Evolutionary conservation across 2,888 invertebrate species (phyloP).

Genomic region (Platycheirus rosarum): DNA sequence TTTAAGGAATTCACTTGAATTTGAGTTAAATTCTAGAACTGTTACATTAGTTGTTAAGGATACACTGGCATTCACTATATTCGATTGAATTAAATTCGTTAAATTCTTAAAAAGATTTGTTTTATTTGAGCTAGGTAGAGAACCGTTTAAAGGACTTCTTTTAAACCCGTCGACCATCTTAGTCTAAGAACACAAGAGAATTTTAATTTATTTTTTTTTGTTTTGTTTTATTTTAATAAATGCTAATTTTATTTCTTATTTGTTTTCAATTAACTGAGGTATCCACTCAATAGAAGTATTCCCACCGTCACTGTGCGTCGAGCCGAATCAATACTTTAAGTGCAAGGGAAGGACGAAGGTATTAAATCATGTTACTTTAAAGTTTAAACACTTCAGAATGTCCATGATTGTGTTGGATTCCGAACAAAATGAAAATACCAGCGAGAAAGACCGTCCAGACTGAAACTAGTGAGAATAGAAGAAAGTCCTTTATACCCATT

Average conservation of each 20-base stretch:
- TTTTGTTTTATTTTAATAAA: not conserved
- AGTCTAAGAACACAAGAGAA: not conserved
- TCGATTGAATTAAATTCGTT: not conserved
- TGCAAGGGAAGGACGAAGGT: not conserved
- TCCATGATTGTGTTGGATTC: not conserved
- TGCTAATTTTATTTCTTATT: not conserved
- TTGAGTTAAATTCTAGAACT: constrained; percentile 11
- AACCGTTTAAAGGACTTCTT: constrained; percentile 21
- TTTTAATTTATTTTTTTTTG: not conserved
- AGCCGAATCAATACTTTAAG: constrained; percentile 20
- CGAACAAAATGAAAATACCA: not conserved
- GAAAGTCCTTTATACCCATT: constrained; percentile 5
- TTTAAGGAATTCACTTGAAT: constrained; percentile 21
- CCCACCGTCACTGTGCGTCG: not conserved
- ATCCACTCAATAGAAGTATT: constrained; percentile 6
- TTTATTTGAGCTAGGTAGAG: not conserved
- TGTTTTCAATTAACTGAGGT: constrained; percentile 4
- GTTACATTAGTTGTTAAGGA: constrained; percentile 7
- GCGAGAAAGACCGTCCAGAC: not conserved
- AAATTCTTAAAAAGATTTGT: not conserved
- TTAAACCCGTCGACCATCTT: constrained; percentile 27
- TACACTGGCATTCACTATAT: not conserved
- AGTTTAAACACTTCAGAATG: not conserved
- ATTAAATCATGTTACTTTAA: constrained; percentile 9
- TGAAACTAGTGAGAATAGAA: constrained; percentile 5